These are phyloP conservation scores for Muricea muricata DNA, from an alignment of 92 coral and sea anemone genomes.

Conservation along the genomic window DNA sequence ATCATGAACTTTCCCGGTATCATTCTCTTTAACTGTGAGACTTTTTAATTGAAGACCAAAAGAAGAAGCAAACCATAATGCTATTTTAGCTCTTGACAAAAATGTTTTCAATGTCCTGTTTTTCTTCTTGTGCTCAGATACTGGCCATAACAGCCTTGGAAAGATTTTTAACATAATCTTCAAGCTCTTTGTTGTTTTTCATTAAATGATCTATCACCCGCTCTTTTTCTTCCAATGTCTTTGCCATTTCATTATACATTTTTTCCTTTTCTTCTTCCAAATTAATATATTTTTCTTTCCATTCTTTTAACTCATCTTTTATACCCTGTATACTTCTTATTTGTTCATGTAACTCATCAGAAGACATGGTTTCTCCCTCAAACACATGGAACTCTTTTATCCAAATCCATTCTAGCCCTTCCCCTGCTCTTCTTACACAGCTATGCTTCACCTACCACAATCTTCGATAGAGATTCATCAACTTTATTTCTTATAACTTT, in stretches of 20 bases:
- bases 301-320: slow-evolving; percentile 43
- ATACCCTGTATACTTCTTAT: slow-evolving; percentile 13
- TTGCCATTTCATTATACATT: background rate
- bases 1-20: slow-evolving; percentile 39
- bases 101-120: slow-evolving; percentile 63
- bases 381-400: slow-evolving; percentile 46
- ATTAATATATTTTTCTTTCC: slow-evolving; percentile 32
- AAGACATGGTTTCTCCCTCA: slow-evolving; percentile 49
- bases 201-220: slow-evolving; percentile 9
- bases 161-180: slow-evolving; percentile 43
- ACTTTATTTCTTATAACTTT: background rate
- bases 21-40: slow-evolving; percentile 45
- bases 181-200: slow-evolving; percentile 15
- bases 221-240: slow-evolving; percentile 12
- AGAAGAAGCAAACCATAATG: slow-evolving; percentile 74
- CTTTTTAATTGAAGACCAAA: slow-evolving; percentile 63
- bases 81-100: slow-evolving; percentile 59
- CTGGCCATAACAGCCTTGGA: slow-evolving; percentile 15
- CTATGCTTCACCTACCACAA: slow-evolving; percentile 30
- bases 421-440: slow-evolving; percentile 49
- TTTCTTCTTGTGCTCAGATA: slow-evolving; percentile 57
- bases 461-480: slow-evolving; percentile 7
- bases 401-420: slow-evolving; percentile 52
- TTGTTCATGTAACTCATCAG: slow-evolving; percentile 27
- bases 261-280: slow-evolving; percentile 51